A percentile compares a stretch with the other conserved stretches of the same genome.
Conservation (phyloP, 2,797 vertebrate genomes). For the Enoplosus armatus region DNA sequence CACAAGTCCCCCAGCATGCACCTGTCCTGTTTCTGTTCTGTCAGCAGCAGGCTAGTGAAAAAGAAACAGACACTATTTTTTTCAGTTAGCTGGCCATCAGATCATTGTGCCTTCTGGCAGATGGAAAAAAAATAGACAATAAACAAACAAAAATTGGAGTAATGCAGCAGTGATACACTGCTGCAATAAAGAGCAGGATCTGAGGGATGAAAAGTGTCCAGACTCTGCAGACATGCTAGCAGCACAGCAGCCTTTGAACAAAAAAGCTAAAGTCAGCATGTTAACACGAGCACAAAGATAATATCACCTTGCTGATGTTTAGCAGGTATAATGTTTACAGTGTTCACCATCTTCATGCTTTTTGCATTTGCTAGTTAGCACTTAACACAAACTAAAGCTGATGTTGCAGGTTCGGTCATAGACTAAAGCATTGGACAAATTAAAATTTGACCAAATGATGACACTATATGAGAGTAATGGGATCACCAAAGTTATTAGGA, state of each 20-base stretch:
- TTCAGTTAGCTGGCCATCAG: slow-evolving; percentile 6
- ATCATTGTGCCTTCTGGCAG: slow-evolving; percentile 31
- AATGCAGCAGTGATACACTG: slow-evolving; percentile 22
- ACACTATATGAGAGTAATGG: no score
- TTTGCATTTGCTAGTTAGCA: neutral
- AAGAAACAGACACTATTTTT: neutral
- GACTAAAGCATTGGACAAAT: no score
- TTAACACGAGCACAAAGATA: neutral
- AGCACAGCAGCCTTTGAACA: slow-evolving; percentile 17
- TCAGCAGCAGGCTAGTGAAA: slow-evolving; percentile 1
- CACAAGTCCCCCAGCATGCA: slow-evolving; percentile 26
- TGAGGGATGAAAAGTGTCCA: slow-evolving; percentile 2
- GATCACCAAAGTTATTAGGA: no score
- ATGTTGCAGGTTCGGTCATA: no score
- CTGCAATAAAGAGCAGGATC: slow-evolving; percentile 19
- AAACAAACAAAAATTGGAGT: neutral
- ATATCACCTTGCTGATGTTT: neutral
- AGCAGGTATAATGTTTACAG: neutral
- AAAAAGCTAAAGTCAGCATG: slow-evolving; percentile 17
- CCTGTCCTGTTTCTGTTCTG: slow-evolving; percentile 31
- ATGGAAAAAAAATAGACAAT: slow-evolving; percentile 18
- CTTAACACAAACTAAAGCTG: neutral
- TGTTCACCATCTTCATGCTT: neutral
- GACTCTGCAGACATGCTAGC: neutral
- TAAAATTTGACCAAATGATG: no score